Evolutionary conservation across 2,113 vertebrate species (phyloP).

Genomic region (Lampris megalopsis): DNA sequence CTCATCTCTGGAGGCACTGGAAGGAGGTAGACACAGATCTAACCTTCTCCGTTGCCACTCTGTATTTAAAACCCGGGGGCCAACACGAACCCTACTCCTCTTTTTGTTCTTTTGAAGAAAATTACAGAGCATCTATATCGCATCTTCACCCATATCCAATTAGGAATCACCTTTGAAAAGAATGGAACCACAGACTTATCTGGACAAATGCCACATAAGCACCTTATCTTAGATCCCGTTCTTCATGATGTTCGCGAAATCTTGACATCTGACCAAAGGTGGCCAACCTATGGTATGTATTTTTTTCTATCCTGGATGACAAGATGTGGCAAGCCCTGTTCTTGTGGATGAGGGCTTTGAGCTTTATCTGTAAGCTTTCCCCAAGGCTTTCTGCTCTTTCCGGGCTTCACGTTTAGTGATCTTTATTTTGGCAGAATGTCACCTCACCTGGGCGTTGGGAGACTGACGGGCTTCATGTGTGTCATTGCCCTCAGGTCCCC

Average conservation of each 20-base stretch:
- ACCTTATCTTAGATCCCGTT: conserved; percentile 56
- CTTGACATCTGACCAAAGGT: conserved; percentile 58
- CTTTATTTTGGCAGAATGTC: conserved; percentile 61
- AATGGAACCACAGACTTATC: conserved; percentile 37
- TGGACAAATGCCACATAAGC: conserved; percentile 64
- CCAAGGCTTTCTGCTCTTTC: conserved; percentile 33
- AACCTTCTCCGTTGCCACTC: conserved; percentile 49
- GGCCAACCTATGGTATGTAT: conserved; percentile 12
- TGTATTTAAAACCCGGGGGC: conserved; percentile 54
- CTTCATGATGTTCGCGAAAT: conserved; percentile 47
- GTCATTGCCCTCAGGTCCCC: conserved; percentile 34
- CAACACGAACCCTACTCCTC: conserved; percentile 7
- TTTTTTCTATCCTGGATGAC: conserved; percentile 40
- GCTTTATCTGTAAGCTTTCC: conserved; percentile 19
- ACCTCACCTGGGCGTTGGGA: conserved; percentile 55
- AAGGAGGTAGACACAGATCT: conserved; percentile 51
- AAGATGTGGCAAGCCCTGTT: conserved; percentile 21
- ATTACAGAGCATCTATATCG: conserved; percentile 52
- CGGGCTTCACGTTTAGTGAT: conserved; percentile 28
- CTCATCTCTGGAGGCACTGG: conserved; percentile 32
- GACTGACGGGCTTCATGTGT: conserved; percentile 39
- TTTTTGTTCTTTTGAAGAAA: conserved; percentile 50
- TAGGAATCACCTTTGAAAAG: conserved; percentile 58
- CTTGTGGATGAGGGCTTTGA: conserved; percentile 18
- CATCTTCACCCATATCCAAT: conserved; percentile 61